A percentile compares a stretch with the other conserved stretches of the same genome.
Conservation (phyloP, 2,113 vertebrate species). For the Mus pahari region DNA sequence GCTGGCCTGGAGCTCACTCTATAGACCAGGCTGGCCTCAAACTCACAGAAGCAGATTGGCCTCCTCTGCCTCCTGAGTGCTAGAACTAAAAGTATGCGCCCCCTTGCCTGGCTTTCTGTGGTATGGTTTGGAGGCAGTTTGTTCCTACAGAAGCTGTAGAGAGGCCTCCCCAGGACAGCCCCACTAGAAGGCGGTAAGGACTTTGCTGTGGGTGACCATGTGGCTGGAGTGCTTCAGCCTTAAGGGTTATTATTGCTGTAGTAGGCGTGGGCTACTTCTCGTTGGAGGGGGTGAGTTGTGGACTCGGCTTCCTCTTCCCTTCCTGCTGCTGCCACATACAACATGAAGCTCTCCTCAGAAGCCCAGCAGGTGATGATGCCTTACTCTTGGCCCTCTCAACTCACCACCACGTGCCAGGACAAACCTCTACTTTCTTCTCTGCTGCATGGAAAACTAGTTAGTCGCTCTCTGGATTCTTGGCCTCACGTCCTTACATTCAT, state of each 20-base stretch:
- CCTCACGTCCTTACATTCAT: background rate
- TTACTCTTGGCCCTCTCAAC: background rate
- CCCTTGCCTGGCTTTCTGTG: background rate
- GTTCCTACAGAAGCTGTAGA: background rate
- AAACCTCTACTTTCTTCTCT: background rate
- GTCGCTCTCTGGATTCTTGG: background rate
- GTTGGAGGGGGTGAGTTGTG: background rate
- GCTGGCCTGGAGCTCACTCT: background rate
- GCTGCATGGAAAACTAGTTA: too few species aligned
- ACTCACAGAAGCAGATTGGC: background rate
- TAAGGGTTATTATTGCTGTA: background rate
- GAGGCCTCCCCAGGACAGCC: background rate
- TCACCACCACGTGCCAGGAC: too few species aligned
- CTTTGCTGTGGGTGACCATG: too few species aligned
- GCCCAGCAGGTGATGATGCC: background rate
- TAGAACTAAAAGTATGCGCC: background rate
- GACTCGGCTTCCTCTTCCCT: background rate
- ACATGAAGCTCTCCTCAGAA: background rate
- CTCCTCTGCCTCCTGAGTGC: background rate
- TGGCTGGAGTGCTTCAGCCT: background rate
- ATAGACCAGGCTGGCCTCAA: background rate
- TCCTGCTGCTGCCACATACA: background rate
- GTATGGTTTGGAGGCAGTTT: background rate
- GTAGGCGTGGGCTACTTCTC: background rate
- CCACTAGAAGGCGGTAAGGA: background rate